Evolutionary conservation across 2,888 invertebrate genomes (phyloP), one percentile per base, ranked within the genome.

Genomic region (Dicyrtoma fusca): DNA sequence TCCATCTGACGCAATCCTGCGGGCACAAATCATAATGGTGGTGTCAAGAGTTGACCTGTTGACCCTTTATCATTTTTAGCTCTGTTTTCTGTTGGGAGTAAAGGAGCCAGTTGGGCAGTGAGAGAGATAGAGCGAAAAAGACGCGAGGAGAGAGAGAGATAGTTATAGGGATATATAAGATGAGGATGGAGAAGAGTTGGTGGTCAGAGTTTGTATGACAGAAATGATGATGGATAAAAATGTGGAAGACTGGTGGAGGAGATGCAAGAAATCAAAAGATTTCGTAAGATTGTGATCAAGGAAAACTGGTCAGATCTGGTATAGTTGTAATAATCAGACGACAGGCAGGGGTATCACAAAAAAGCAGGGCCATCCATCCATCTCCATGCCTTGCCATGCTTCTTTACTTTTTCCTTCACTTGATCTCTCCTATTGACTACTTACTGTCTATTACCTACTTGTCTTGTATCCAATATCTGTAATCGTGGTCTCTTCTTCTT

Each of bases 221-320:
- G 53, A 53, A 26, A 34, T 34, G 51, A 53, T 26, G 42, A 69
- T 57, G 51, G 45, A 26, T 64, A 53, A 51, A 69, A 70, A 62
- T 71, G 19, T 53, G 23, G 45, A 47, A 26, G 25, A 13, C 59
- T 59, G 59, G 23, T 55, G 26, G 59, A 19, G n/a, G 42, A 66
- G 61, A 73, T 72, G 75, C 71, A 75, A 75, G 74, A 76, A 77
- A 70, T 55, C 49, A 65, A 45, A 64, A 47, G 71, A 75, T 77
- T 77, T 76, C 77, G 74, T 76, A 77, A 77, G 77, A 74, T 73
- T 70, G 69, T 70, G 62, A 61, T 70, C 69, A 74, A 74, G 72
- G 68, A 73, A 62, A 77, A 77, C 77, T 68, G 72, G 75, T 75
- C 71, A 68, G 69, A 73, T 75, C 75, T 70, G 53, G 75, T 74